Evolutionary conservation across 2,113 vertebrate genomes (phyloP).

Genomic region (Gobio gobio): DNA sequence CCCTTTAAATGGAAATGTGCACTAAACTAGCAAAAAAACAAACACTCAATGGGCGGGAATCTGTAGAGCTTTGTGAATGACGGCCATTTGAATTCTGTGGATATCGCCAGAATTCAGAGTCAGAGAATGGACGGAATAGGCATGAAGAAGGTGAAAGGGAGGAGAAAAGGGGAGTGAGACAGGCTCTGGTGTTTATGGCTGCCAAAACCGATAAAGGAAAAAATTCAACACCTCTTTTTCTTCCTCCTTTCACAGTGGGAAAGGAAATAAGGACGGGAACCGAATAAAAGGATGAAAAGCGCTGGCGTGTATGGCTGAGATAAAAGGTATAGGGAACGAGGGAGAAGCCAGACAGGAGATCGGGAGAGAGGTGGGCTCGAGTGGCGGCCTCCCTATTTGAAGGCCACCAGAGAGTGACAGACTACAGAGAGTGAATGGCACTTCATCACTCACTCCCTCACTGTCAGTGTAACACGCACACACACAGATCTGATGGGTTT

Average conservation of each 20-base stretch:
- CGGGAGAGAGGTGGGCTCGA: constrained; percentile 65
- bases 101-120: not conserved
- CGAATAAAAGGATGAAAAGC: constrained; percentile 76
- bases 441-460: constrained; percentile 72
- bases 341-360: constrained; percentile 56
- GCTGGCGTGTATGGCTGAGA: constrained; percentile 75
- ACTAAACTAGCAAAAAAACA: not conserved
- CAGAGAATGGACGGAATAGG: not conserved
- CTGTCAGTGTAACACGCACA: constrained; percentile 69
- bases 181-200: constrained; percentile 69
- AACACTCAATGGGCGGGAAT: not conserved
- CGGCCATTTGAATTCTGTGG: not conserved
- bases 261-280: constrained; percentile 65
- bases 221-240: constrained; percentile 64
- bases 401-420: constrained; percentile 76
- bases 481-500: constrained; percentile 61
- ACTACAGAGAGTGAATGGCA: constrained; percentile 74
- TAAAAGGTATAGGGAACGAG: constrained; percentile 67
- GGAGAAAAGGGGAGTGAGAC: constrained; percentile 65
- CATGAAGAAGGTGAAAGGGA: constrained; percentile 22
- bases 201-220: constrained; percentile 72
- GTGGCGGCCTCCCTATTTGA: constrained; percentile 70
- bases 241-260: constrained; percentile 53
- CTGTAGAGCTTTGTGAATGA: constrained; percentile 10
- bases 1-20: not conserved